Evolutionary conservation across 2,797 vertebrate species (phyloP).

Genomic region (Fundulus diaphanus): DNA sequence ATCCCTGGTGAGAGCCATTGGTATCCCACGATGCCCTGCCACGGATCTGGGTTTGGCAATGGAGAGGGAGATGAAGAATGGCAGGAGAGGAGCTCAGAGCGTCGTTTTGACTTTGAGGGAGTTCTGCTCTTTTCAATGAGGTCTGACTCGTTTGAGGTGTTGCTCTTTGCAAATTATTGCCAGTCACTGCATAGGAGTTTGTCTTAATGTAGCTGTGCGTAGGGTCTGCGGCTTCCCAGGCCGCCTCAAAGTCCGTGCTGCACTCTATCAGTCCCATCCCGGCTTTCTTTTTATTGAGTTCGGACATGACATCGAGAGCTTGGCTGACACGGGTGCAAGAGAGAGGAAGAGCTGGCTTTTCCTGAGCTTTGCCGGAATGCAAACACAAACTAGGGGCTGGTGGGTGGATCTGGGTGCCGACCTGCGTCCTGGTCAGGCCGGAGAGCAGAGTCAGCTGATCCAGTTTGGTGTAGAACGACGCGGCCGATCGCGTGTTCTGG

Average conservation of each 20-base stretch:
- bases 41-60: conserved; percentile 78
- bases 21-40: conserved; percentile 66
- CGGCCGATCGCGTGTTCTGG: conserved; percentile 74
- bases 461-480: conserved; percentile 61
- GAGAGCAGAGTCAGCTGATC: conserved; percentile 59
- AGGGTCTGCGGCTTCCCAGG: conserved; percentile 76
- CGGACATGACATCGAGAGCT: conserved; percentile 74
- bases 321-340: conserved; percentile 74
- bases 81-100: conserved; percentile 74
- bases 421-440: conserved; percentile 51
- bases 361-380: conserved; percentile 77
- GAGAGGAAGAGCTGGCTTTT: conserved; percentile 75
- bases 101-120: conserved; percentile 46
- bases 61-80: conserved; percentile 76
- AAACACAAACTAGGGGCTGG: conserved; percentile 74
- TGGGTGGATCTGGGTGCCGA: conserved; percentile 63
- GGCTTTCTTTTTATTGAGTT: conserved; percentile 55
- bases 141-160: conserved; percentile 69
- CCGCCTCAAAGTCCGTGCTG: conserved; percentile 74
- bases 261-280: conserved; percentile 75
- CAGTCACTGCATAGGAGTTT: conserved; percentile 70
- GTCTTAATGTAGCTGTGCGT: conserved; percentile 49
- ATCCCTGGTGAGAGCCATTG: conserved; percentile 49
- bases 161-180: conserved; percentile 48
- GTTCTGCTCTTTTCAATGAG: conserved; percentile 57